Conservation (phyloP, 2,113 vertebrate species). For the Ahaetulla prasina region DNA sequence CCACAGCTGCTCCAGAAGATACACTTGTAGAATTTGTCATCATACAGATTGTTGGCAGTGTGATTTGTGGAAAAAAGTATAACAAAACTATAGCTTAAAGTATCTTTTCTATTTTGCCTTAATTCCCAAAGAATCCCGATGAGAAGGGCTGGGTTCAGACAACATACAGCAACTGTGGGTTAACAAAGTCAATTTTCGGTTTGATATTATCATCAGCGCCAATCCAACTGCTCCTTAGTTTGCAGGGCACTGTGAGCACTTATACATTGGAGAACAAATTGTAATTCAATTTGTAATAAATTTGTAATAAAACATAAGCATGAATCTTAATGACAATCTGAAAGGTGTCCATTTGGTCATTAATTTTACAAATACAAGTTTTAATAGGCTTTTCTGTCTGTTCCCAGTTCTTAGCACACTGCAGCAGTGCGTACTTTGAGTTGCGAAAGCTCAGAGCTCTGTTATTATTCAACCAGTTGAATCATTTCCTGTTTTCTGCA, state of each 20-base stretch:
- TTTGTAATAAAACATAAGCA: neutral
- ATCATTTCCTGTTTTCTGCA: slow-evolving; percentile 67
- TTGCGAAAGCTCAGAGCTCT: neutral
- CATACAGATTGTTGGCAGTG: neutral
- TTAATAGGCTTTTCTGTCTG: accelerated
- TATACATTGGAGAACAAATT: neutral
- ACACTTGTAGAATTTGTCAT: neutral
- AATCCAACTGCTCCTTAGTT: neutral
- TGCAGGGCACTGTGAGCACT: neutral
- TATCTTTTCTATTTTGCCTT: neutral
- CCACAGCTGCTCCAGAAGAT: neutral
- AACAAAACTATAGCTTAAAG: neutral
- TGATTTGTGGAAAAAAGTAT: neutral
- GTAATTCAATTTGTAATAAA: neutral
- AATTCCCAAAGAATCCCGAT: neutral
- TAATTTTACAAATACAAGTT: accelerated
- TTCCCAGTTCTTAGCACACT: neutral
- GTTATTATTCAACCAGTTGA: slow-evolving; percentile 22
- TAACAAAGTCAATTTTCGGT: neutral
- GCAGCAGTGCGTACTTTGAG: slow-evolving; percentile 15
- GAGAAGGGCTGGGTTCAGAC: neutral
- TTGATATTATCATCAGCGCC: neutral
- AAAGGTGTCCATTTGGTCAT: neutral
- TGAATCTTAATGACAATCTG: neutral
- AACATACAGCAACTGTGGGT: neutral